Evolutionary conservation across 2,888 invertebrate genomes (phyloP).

Genomic region (Steinernema hermaphroditum): DNA sequence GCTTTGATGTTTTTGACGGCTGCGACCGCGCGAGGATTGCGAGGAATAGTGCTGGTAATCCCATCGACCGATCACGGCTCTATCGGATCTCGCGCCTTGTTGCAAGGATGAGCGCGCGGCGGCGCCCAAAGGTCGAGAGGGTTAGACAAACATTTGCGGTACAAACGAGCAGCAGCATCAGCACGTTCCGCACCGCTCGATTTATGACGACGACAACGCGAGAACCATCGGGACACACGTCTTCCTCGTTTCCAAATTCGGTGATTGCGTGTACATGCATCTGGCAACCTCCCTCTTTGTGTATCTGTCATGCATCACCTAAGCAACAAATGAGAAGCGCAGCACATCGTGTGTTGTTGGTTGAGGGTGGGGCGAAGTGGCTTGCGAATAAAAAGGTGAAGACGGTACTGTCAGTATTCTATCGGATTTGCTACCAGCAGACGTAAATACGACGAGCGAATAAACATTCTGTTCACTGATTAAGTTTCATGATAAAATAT

Average conservation of each 20-base stretch:
- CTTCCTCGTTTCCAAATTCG: neutral
- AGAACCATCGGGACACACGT: neutral
- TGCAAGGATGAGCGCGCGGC: conserved; percentile 18
- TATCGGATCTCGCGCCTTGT: conserved; percentile 31
- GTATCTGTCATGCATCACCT: neutral
- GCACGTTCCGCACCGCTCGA: conserved; percentile 6
- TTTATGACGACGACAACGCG: conserved; percentile 6
- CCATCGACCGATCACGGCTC: neutral
- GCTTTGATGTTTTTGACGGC: conserved; percentile 29
- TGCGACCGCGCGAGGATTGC: neutral
- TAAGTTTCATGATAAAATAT: too few relatives aligned
- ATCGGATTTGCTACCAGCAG: too few relatives aligned
- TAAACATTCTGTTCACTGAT: too few relatives aligned
- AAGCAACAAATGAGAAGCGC: neutral
- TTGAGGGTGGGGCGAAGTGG: too few relatives aligned
- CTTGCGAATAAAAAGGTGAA: too few relatives aligned
- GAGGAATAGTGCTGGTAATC: conserved; percentile 10
- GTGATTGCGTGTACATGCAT: neutral
- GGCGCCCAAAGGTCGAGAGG: conserved; percentile 28
- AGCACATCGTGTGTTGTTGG: too few relatives aligned
- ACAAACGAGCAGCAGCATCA: neutral
- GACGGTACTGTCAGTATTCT: too few relatives aligned
- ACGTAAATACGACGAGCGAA: too few relatives aligned
- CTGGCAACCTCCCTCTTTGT: too few relatives aligned
- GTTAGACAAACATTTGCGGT: conserved; percentile 27